These are phyloP conservation scores for Xiphias gladius DNA, from an alignment of 2,113 vertebrate genomes.

Conservation along the genomic window DNA sequence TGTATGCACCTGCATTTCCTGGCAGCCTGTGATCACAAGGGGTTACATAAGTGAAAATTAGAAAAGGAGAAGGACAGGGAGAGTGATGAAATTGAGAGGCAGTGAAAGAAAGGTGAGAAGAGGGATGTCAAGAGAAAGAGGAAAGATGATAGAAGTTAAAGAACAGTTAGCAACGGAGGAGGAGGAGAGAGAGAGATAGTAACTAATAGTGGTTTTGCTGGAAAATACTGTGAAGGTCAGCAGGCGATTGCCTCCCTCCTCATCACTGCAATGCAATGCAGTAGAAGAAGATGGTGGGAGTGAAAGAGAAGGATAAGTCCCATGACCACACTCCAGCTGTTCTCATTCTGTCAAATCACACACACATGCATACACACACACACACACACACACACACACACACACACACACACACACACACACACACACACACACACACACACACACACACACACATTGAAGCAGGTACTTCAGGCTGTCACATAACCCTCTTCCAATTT, in stretches of 20 bases:
- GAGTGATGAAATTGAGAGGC: constrained; percentile 10
- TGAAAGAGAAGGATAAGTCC: constrained; percentile 18
- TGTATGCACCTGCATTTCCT: constrained; percentile 1
- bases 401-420: background rate
- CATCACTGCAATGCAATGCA: background rate
- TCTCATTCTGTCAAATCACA: constrained; percentile 54
- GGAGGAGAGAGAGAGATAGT: background rate
- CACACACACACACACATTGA: background rate
- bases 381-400: constrained; percentile 7
- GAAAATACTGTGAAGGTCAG: constrained; percentile 16
- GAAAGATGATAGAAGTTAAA: background rate
- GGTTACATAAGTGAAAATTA: constrained; percentile 35
- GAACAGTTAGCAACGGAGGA: background rate
- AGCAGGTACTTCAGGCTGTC: constrained; percentile 26
- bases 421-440: constrained; percentile 7
- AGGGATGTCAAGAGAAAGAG: background rate
- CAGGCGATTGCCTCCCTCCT: constrained; percentile 4
- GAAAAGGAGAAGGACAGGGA: constrained; percentile 23
- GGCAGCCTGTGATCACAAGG: constrained; percentile 3
- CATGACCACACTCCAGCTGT: constrained; percentile 40
- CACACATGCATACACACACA: background rate
- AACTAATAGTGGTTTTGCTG: background rate
- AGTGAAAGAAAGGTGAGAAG: background rate
- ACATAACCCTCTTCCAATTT: background rate
- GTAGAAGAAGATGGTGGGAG: background rate